Conservation (phyloP, 2,888 invertebrate genomes). For the Drosophila austrosaltans region DNA sequence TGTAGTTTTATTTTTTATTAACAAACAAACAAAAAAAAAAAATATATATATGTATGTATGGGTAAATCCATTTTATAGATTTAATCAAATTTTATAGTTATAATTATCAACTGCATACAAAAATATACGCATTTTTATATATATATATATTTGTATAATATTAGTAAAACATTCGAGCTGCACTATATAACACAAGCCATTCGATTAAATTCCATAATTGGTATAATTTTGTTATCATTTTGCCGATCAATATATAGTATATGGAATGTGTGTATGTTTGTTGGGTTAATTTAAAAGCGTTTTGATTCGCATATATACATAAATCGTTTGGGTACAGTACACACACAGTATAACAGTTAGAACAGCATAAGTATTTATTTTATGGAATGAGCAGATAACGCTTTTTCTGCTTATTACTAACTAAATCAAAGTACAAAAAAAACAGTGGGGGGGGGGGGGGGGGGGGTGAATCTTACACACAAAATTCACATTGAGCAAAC, state of each 20-base stretch:
- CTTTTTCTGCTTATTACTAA: conserved; percentile 46
- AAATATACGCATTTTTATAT: conserved; percentile 30
- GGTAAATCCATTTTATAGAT: conserved; percentile 34
- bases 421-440: not conserved
- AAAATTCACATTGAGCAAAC: conserved; percentile 28
- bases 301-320: conserved; percentile 29
- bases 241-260: not conserved
- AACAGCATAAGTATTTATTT: conserved; percentile 12
- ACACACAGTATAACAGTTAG: conserved; percentile 2
- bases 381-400: conserved; percentile 59
- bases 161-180: conserved; percentile 41
- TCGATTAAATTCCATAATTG: conserved; percentile 7
- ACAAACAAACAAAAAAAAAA: not conserved
- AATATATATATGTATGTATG: not conserved
- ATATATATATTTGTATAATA: conserved; percentile 16
- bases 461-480: not conserved
- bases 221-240: conserved; percentile 10
- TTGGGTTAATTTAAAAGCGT: conserved; percentile 45
- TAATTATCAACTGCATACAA: conserved; percentile 64
- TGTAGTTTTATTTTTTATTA: conserved; percentile 1
- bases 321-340: conserved; percentile 20
- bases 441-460: not conserved
- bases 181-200: conserved; percentile 15
- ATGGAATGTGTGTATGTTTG: conserved; percentile 8
- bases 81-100: conserved; percentile 56